These are phyloP conservation scores for Phalacrocorax brasilianus DNA, from an alignment of 2,113 vertebrate species.

Conservation along the genomic window DNA sequence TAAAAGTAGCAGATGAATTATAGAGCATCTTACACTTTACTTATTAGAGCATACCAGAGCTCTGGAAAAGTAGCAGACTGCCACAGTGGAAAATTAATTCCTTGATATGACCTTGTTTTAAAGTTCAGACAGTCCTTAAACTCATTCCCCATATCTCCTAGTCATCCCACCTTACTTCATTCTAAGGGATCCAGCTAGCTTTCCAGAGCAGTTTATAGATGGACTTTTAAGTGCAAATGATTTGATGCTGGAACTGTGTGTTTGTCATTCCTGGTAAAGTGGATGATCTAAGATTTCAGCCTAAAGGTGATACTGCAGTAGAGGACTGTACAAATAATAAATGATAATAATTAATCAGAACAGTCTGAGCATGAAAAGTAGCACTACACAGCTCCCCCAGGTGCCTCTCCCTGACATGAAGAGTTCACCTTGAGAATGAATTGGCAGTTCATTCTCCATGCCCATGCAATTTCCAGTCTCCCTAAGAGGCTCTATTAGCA, in stretches of 20 bases:
- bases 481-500: constrained; percentile 43
- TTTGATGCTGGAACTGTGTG: neutral
- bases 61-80: neutral
- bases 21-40: neutral
- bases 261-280: neutral
- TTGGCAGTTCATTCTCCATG: constrained; percentile 37
- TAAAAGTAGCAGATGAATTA: neutral
- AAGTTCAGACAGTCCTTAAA: neutral
- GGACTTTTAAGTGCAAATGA: neutral
- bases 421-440: constrained; percentile 58
- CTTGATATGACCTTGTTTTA: neutral
- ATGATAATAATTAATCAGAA: constrained; percentile 57
- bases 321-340: constrained; percentile 22
- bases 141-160: neutral
- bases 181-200: neutral
- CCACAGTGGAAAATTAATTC: neutral
- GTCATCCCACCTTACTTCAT: neutral
- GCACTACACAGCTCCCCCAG: neutral
- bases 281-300: constrained; percentile 18
- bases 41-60: neutral
- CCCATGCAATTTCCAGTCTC: constrained; percentile 29
- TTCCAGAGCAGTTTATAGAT: neutral
- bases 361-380: constrained; percentile 37
- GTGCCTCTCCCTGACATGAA: constrained; percentile 9
- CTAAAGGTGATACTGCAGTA: constrained; percentile 9